These are phyloP conservation scores for Suricata suricatta DNA, from an alignment of 2,113 vertebrate species.

Conservation along the genomic window DNA sequence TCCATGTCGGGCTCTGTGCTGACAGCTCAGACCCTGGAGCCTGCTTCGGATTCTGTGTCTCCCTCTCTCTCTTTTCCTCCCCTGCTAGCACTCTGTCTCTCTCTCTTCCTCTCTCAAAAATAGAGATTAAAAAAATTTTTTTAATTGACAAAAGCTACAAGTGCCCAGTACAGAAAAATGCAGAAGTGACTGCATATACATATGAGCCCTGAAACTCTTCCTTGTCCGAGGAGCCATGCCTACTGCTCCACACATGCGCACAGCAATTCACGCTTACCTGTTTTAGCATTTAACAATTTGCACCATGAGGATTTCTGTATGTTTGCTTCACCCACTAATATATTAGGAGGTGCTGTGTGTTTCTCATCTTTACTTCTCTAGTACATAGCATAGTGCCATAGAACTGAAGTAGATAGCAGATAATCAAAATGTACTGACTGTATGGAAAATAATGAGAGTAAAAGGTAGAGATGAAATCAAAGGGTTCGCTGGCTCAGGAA, in stretches of 20 bases:
- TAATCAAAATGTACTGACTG: background rate
- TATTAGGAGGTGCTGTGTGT: background rate
- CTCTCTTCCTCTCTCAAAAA: no score
- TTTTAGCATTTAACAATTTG: background rate
- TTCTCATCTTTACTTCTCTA: background rate
- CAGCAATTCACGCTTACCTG: background rate
- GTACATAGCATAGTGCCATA: background rate
- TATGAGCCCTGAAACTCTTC: background rate
- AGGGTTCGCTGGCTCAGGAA: background rate
- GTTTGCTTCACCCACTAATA: background rate
- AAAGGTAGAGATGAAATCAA: background rate
- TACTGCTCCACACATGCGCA: background rate
- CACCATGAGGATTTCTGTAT: background rate
- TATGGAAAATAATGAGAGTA: background rate
- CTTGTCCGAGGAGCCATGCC: background rate
- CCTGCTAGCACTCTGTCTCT: no score
- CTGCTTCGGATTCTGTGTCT: no score
- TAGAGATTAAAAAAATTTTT: no score
- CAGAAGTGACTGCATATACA: background rate
- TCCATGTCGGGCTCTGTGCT: no score
- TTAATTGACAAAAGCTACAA: background rate
- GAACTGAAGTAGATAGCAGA: background rate
- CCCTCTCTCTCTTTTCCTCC: no score
- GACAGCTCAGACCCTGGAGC: no score
- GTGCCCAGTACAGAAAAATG: background rate